Evolutionary conservation across 2,888 invertebrate species (phyloP), one percentile per base, ranked within the genome.

Genomic region (Agrotis exclamationis): DNA sequence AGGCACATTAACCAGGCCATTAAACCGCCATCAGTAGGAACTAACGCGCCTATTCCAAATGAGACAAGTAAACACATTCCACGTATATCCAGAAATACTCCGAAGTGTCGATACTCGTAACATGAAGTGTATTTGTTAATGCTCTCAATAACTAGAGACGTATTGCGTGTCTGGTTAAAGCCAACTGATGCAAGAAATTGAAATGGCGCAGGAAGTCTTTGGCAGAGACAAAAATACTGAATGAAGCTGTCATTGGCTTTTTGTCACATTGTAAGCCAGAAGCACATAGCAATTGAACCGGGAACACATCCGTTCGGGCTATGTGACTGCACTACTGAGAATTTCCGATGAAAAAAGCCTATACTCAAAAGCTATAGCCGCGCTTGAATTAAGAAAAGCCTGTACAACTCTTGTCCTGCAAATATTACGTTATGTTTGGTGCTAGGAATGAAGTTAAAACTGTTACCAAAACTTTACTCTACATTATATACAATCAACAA

Each of bases 21-120:
- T 64, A 83, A 66, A 66, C 71, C 59, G 60, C 24, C 50, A 66
- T 63, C 64, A 72, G 71, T 65, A 54, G 63, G 66, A 85, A 72
- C 69, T 75, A 75, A 70, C 72, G 47, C 73, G 78, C 74, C 71
- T 74, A 71, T 69, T 78, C 33, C 53, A 60, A 82, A 78, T 71
- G 70, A 75, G 76, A 79, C 74, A 72, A 74, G 79, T 63, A 82
- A 82, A 85, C 82, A 82, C 68, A 82, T 76, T 77, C 73, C 59
- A 58, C 56, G 44, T 5, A 18, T 54, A 45, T 75, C 73, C 79
- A 59, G 63, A 82, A 85, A 84, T 84, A 85, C 73, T 74, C 48
- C 63, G 44, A 70, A 73, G 80, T 72, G 70, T 72, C 74, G 76
- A 76, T 72, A 73, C 64, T 76, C 24, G 67, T 70, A 70, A 68